phyloP scores from a whole-genome alignment of 2,797 vertebrate genomes.

The Gobionotothen gibberifrons region DNA sequence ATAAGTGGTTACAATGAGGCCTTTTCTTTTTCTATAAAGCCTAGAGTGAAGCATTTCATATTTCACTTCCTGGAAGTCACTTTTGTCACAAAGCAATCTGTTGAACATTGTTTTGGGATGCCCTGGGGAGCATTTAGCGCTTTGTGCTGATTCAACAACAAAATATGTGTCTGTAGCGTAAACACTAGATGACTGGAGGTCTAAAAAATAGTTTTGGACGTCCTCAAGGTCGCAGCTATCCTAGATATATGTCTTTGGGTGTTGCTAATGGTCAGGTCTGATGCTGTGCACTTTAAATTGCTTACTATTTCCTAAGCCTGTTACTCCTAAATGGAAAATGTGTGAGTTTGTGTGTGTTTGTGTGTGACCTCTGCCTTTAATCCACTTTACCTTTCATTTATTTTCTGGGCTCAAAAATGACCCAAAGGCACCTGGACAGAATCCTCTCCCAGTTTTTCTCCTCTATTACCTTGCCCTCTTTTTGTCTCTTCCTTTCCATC shows the following conservation, averaged over 20 bases:
- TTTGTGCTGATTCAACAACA: conserved; percentile 63
- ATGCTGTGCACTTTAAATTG: conserved; percentile 66
- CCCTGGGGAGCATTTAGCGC: conserved; percentile 27
- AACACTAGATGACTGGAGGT: conserved; percentile 51
- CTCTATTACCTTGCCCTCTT: conserved; percentile 5
- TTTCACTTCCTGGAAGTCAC: conserved; percentile 24
- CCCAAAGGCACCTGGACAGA: conserved; percentile 46
- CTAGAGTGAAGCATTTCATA: conserved; percentile 4
- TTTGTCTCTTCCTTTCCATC: conserved; percentile 18
- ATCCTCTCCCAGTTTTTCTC: conserved; percentile 17
- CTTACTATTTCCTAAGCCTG: conserved; percentile 75
- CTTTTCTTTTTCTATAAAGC: conserved; percentile 23
- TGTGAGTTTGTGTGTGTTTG: conserved; percentile 43
- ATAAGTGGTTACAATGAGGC: conserved; percentile 8
- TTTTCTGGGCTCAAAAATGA: conserved; percentile 62
- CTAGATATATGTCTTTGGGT: conserved; percentile 58
- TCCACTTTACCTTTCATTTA: conserved; percentile 78
- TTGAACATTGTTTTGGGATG: conserved; percentile 42
- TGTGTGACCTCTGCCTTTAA: conserved; percentile 66
- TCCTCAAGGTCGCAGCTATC: conserved; percentile 62
- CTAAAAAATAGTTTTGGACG: conserved; percentile 50
- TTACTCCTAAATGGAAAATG: conserved; percentile 76
- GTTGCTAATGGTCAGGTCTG: conserved; percentile 66
- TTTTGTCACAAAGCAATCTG: conserved; percentile 45
- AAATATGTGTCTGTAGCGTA: conserved; percentile 38